A percentile compares a stretch with the other conserved stretches of the same genome.
Evolutionary conservation across 2,888 invertebrate species (phyloP).

Genomic region (Hydrotaea cyrtoneurina): DNA sequence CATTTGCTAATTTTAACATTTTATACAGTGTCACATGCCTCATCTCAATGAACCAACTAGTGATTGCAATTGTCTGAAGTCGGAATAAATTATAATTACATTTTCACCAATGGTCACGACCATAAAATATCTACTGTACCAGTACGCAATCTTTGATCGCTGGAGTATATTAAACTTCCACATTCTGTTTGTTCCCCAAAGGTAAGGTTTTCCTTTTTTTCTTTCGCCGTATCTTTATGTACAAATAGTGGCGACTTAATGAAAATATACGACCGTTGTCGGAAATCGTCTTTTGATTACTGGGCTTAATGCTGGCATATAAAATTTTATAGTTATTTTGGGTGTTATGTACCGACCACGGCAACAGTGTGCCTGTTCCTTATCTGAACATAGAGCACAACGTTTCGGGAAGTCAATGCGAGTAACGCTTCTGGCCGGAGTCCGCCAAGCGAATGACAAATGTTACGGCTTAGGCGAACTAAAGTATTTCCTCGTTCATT

Average conservation of each 20-base stretch:
- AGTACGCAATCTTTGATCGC: no score
- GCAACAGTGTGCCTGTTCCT: background rate
- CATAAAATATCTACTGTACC: no score
- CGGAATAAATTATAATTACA: no score
- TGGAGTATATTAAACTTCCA: no score
- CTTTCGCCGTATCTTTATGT: no score
- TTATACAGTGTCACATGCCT: no score
- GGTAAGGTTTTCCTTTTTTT: no score
- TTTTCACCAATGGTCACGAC: no score
- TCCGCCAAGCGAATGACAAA: constrained; percentile 9
- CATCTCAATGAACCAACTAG: no score
- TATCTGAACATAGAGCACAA: background rate
- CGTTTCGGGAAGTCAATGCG: background rate
- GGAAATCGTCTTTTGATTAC: constrained; percentile 18
- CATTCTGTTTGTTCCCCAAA: no score
- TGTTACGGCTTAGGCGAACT: background rate
- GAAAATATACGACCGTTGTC: background rate
- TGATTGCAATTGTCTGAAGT: no score
- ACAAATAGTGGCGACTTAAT: constrained; percentile 9
- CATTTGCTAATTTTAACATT: no score
- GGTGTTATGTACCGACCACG: background rate
- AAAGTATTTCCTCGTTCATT: constrained; percentile 16
- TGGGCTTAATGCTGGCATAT: background rate
- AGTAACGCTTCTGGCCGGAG: background rate
- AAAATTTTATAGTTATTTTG: constrained; percentile 17